Conservation (phyloP, 2,888 invertebrate genomes). For the Hyles lineata region DNA sequence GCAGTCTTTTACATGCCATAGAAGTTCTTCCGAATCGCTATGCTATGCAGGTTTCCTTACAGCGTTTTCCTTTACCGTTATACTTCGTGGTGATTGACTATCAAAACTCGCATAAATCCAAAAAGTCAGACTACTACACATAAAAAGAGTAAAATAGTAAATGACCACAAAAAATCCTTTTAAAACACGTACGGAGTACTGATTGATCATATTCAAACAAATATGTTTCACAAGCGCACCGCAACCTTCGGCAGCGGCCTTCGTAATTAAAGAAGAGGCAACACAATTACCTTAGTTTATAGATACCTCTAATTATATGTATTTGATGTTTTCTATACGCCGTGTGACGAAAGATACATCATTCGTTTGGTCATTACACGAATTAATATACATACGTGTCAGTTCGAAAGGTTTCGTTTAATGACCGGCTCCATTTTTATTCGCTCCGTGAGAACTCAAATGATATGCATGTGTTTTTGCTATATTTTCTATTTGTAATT, state of each 20-base stretch:
- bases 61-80: no score
- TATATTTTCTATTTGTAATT: slow-evolving; percentile 36
- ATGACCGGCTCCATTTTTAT: slow-evolving; percentile 78
- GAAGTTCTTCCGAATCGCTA: no score
- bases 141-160: no score
- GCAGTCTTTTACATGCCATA: no score
- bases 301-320: slow-evolving; percentile 82
- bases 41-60: no score
- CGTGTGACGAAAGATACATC: slow-evolving; percentile 81
- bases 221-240: slow-evolving; percentile 42
- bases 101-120: no score
- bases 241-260: slow-evolving; percentile 71
- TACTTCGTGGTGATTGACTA: no score
- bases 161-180: no score
- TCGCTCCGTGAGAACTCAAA: slow-evolving; percentile 79
- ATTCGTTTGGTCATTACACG: slow-evolving; percentile 79
- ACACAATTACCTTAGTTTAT: slow-evolving; percentile 83
- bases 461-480: slow-evolving; percentile 73
- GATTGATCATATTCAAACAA: slow-evolving; percentile 30
- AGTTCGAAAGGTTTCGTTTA: slow-evolving; percentile 79
- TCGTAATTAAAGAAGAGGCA: slow-evolving; percentile 81
- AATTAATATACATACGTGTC: slow-evolving; percentile 84
- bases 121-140: no score
- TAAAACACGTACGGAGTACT: background rate
- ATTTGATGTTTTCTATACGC: slow-evolving; percentile 82